These are phyloP conservation scores for Vultur gryphus DNA, from an alignment of 2,797 vertebrate species.

Conservation along the genomic window DNA sequence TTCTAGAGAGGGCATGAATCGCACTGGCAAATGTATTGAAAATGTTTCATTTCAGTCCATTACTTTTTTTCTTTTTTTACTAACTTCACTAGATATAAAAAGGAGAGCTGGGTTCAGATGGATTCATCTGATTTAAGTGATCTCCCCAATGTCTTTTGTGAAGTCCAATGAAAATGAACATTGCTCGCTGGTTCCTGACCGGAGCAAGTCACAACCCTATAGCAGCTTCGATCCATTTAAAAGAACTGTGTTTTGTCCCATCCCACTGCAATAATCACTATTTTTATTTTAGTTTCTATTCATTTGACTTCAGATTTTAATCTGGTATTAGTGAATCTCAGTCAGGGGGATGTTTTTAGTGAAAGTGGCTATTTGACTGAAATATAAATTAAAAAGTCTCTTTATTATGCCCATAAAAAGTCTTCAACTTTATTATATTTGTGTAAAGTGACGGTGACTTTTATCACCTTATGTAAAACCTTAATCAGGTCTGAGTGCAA, in stretches of 20 bases:
- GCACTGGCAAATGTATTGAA: not conserved
- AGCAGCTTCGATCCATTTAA: not conserved
- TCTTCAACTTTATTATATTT: not conserved
- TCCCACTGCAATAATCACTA: not conserved
- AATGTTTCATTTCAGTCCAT: not conserved
- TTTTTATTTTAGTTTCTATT: not conserved
- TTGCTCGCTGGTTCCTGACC: not conserved
- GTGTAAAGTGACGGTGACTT: not conserved
- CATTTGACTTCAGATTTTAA: not conserved
- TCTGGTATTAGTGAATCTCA: not conserved
- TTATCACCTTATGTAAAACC: conserved; percentile 4
- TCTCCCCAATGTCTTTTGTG: not conserved
- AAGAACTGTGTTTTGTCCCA: not conserved
- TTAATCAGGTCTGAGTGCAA: not conserved
- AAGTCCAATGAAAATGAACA: not conserved
- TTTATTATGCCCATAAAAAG: not conserved
- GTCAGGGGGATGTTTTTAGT: not conserved
- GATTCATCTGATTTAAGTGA: not conserved
- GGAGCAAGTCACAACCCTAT: not conserved
- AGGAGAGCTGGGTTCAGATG: not conserved
- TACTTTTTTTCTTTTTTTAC: not conserved
- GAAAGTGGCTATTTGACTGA: not conserved
- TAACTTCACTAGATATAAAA: not conserved
- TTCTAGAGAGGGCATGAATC: not conserved
- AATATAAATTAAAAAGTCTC: not conserved